Conservation (phyloP, 2,888 invertebrate genomes). For the Alentia gelatinosa region DNA sequence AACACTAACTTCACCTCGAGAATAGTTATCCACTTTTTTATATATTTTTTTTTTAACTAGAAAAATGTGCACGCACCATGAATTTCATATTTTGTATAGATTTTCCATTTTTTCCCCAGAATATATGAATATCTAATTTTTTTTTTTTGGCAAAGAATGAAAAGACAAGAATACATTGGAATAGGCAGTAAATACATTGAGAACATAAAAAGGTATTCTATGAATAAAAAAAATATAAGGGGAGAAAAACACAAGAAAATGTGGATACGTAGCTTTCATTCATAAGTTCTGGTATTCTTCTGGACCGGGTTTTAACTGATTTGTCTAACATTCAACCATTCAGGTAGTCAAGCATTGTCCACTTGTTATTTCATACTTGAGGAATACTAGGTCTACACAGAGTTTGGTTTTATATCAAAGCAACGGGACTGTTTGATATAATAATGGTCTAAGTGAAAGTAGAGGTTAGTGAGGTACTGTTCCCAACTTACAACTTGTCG, state of each 20-base stretch:
- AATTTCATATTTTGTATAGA: no score
- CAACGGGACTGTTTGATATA: not conserved
- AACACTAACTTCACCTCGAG: not conserved
- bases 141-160: constrained; percentile 10
- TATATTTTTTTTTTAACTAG: not conserved
- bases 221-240: not conserved
- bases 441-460: not conserved
- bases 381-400: not conserved
- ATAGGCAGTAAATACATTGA: constrained; percentile 42
- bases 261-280: constrained; percentile 10
- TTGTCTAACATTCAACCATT: not conserved
- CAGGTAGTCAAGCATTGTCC: not conserved
- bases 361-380: constrained; percentile 3
- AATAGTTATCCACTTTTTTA: not conserved
- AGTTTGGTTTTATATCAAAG: not conserved
- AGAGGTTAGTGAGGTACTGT: not conserved
- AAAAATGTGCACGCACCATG: constrained; percentile 31
- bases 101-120: not conserved
- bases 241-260: constrained; percentile 23
- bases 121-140: not conserved
- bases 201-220: constrained; percentile 34
- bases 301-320: not conserved
- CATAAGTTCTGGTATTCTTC: constrained; percentile 27
- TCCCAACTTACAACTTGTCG: constrained; percentile 63
- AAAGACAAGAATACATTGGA: constrained; percentile 18